Evolutionary conservation across 1,140 invertebrate genomes (phyloP), one percentile per base, ranked within the genome.

Genomic region (Drosophila kikkawai): DNA sequence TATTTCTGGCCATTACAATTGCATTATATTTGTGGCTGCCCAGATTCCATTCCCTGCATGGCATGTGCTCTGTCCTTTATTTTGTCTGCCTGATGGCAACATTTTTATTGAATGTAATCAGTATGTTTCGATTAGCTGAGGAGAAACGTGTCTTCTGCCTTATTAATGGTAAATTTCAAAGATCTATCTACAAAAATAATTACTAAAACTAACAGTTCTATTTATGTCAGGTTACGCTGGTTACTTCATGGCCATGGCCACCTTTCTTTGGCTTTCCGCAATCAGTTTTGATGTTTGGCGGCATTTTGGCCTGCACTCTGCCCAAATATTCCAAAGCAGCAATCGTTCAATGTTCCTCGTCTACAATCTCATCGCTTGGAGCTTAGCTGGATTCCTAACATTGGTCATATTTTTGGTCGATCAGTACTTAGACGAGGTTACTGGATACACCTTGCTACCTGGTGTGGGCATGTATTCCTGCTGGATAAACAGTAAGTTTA

Each of bases 221-320:
- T 45, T 45, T 19, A 45, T 47, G 61, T 22, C 64, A 83, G 95
- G 95, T 6, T 94, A 95, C 65, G 93, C 94, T 76, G 94, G 96
- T 22, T 96, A 97, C 92, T 96, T 95, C 92, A 94, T 95, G 55
- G 95, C 96, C 82, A 93, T 96, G 75, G 93, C 95, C 3, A 95
- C 95, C 63, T 97, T 97, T 91, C 95, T 95, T 61, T 97, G 96
- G 96, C 95, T 97, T 75, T 95, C 95, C 79, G 94, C 96, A 7
- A 96, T 97, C 93, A 95, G 96, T 69, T 95, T 95, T 74, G 96
- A 97, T 84, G 94, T 96, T 50, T 96, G 95, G 94, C 94, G 94
- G 81, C 96, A 96, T 56, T 95, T 59, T 7, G 34, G 42, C 3
- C 12, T 44, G 32, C 32, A 4, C 0, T 12, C 95, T 17, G n/a